Evolutionary conservation across 2,113 vertebrate species (phyloP), one percentile per base, ranked within the genome.

Genomic region (Corythaeola cristata): DNA sequence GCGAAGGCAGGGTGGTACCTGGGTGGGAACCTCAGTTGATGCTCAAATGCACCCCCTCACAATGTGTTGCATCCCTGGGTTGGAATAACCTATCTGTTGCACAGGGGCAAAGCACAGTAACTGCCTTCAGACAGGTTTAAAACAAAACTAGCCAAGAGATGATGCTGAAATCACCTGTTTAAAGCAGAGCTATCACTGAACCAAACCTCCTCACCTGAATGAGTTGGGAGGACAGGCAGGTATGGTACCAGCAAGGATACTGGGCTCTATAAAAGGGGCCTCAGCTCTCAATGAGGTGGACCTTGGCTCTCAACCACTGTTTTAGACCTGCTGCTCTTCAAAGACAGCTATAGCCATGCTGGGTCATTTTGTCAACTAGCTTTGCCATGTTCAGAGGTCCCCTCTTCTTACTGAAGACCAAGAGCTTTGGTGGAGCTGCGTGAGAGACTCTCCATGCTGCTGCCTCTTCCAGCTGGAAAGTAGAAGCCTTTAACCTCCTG

Each of bases 41-140:
- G 21, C 13, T 19, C 28, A 12, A 20, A 15, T 3, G 6, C 37
- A 19, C 8, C 23, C 22, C 4, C 5, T 24, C 30, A 53, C 7
- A 2, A 44, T 15, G 14, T 8, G 16, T 39, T 32, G 45, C 32
- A 15, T 8, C 30, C 26, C 41, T 8, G 5, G 20, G 17, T 35
- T 23, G 27, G 41, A 35, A 27, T 8, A 41, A 9, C 24, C n/a
- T 6, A 5, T 13, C 44, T 39, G 53, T 0, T 8, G 23, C 27
- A 27, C 5, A 0, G 44, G 17, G 49, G 5, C 20, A 75, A 71
- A 39, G 0, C 12, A 1, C 9, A 27, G 6, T 8, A 60, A 17
- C 52, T 52, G 62, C 23, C 47, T 80, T 50, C 44, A 35, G 47
- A 26, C 8, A 15, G 21, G 39, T 47, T 39, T 26, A 39, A 58